Base-by-base conservation (phyloP, 2,113 vertebrate species). In the Alethe diademata region DNA sequence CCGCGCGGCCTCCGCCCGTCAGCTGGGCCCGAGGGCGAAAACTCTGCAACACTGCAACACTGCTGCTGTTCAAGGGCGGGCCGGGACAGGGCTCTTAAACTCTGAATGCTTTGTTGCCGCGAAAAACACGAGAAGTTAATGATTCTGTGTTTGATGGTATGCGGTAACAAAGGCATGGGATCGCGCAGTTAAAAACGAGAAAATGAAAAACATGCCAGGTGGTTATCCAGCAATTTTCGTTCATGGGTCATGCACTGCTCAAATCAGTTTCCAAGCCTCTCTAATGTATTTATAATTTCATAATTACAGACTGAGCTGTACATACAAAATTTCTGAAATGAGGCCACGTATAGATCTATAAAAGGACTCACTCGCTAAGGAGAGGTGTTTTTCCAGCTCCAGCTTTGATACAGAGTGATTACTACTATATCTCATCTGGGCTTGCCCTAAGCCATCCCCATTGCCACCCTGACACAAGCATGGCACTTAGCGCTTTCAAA, bases 31-130 rank as follows among this genome's bases (percentile, higher is more conserved):
- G 9, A 14, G 38, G 24, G 43, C 19, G 43, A 20, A 45, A 45
- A 20, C 43, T 43, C 15, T 40, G 40, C 25, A 18, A 13, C n/a
- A 0, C 5, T 1, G 6, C 6, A 33, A 35, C 53, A 1, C 1
- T 1, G 16, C 65, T 42, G 3, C 35, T 75, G 57, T 2, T 29
- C 40, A 6, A 31, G 75, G 75, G 15, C 48, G 6, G 8, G 5
- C 3, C 7, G 28, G 74, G 48, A 24, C 74, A 11, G 18, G 5
- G n/a, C 36, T 79, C 4, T 11, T 25, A 14, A 8, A 62, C 42
- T 19, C 58, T 6, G 12, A 40, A 18, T 19, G 65, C 20, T 71
- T 12, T 81, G n/a, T 35, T 50, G 40, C 79, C 1, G 1, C 36
- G 29, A 35, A 47, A 88, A 80, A 42, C 25, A 47, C 16, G 1